Evolutionary conservation across 2,797 vertebrate species (phyloP), one percentile per base, ranked within the genome.

Genomic region (Protonibea diacanthus): DNA sequence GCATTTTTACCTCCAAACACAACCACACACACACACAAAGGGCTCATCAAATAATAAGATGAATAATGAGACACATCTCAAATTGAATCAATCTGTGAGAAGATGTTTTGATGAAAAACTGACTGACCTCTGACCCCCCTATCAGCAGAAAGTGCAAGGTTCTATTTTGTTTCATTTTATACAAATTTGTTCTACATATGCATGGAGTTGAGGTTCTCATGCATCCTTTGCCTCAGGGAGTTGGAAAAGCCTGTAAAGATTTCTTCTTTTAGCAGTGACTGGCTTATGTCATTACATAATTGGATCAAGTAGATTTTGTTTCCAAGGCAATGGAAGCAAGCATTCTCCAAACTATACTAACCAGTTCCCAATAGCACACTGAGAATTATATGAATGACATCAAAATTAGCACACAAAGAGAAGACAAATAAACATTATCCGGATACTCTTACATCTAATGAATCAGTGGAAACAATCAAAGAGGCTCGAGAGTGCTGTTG

Each of bases 231-330:
- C 83, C 69, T 63, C 27, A 0, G 40, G 65, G 44, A 72, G 44
- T 55, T 71, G 80, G 75, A 84, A 86, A 90, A 72, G 49, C 78
- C 49, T 84, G 52, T 47, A 61, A 59, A 79, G 61, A 25, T 66
- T 67, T 81, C 52, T 64, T 57, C 74, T 74, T 78, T 81, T 59
- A 61, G 52, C 64, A 1, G 29, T 62, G 76, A 88, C 81, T 73
- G 67, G 76, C 74, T 86, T 82, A 87, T 76, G 59, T 68, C 67
- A 73, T 91, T 78, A 80, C 76, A 83, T 77, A 74, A 89, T 14
- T 83, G 85, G 87, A 85, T 93, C 64, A 74, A 86, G 78, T 76
- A 58, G 78, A 80, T 86, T 88, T 88, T 66, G 84, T 88, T 86
- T 81, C 79, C 79, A 80, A 7, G 65, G 81, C 52, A 47, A 81